Evolutionary conservation across 92 coral and sea anemone genomes (phyloP), one percentile per base, ranked within the genome.

Genomic region (Epizoanthus stellaris): DNA sequence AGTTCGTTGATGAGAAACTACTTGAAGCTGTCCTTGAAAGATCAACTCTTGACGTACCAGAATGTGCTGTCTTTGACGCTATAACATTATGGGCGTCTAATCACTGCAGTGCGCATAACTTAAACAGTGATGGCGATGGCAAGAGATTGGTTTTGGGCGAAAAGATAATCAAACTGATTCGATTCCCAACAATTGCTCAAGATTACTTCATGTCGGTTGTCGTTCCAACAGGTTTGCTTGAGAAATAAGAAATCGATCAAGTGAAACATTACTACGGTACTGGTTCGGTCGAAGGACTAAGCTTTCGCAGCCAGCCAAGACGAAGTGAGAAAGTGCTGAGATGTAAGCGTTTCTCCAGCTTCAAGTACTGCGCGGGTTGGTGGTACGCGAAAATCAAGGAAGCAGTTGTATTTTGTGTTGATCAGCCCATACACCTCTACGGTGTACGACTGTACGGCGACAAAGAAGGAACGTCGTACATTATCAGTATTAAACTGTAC

Each of bases 141-240:
- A 85, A 77, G 59, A 70, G 91, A 74, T 23, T 52, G 6, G 68
- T 84, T 11, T 77, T 87, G 69, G 94, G 94, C 7, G 94, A 91
- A 39, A 71, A 53, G 6, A 56, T 91, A 61, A 65, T 69, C 42
- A 80, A 88, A 49, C 76, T 71, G 10, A 87, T 91, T 52, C 89
- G 94, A 11, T 91, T 83, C 43, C 88, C 87, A 52, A 70, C 82
- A 4, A 87, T 91, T 90, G 74, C 86, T 7, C 73, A 84, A 73
- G 88, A 84, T 4, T 90, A 83, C 25, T 88, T 91, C 80, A 88
- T 75, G 3, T 73, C 65, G 25, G 30, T 70, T 13, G 91, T 87
- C 20, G 53, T 64, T 36, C 66, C 88, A 39, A 62, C 89, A 57
- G 80, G 75, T 0, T n/a, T 86, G 23, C 77, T 86, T 67, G 16